These are phyloP conservation scores for Rotaria socialis DNA, from an alignment of 2,888 invertebrate genomes.

Conservation along the genomic window DNA sequence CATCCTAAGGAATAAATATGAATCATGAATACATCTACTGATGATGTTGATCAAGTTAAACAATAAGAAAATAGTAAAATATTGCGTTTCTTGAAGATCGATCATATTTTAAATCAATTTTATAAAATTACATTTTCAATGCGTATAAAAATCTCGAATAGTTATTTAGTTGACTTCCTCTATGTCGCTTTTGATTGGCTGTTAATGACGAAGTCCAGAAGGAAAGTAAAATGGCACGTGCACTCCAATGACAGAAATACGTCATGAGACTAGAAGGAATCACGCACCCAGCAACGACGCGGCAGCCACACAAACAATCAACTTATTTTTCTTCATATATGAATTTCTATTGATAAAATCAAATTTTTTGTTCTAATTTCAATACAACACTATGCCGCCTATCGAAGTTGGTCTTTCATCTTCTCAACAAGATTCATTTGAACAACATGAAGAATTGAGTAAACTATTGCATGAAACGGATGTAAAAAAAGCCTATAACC, in stretches of 20 bases:
- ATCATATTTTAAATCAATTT: too few species aligned
- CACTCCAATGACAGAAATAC: conserved; percentile 12
- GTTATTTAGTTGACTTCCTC: neutral
- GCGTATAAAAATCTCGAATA: neutral
- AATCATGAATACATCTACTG: too few species aligned
- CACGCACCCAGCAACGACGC: conserved; percentile 23
- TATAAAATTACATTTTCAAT: neutral
- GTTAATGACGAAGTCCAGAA: neutral
- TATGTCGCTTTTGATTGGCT: neutral
- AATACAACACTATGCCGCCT: neutral
- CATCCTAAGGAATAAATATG: too few species aligned
- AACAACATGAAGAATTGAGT: conserved; percentile 24
- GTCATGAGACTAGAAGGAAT: conserved; percentile 22
- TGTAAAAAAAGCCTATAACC: neutral
- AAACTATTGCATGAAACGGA: neutral
- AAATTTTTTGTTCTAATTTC: too few species aligned
- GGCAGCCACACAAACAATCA: neutral
- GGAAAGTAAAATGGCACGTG: conserved; percentile 8
- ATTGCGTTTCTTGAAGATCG: too few species aligned
- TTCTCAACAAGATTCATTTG: conserved; percentile 26
- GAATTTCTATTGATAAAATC: neutral
- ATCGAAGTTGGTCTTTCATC: conserved; percentile 7
- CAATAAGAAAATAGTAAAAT: too few species aligned
- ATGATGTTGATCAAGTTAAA: too few species aligned
- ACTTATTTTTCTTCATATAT: neutral